These are phyloP conservation scores for Gibbula magus DNA, from an alignment of 2,888 invertebrate species.

Conservation along the genomic window DNA sequence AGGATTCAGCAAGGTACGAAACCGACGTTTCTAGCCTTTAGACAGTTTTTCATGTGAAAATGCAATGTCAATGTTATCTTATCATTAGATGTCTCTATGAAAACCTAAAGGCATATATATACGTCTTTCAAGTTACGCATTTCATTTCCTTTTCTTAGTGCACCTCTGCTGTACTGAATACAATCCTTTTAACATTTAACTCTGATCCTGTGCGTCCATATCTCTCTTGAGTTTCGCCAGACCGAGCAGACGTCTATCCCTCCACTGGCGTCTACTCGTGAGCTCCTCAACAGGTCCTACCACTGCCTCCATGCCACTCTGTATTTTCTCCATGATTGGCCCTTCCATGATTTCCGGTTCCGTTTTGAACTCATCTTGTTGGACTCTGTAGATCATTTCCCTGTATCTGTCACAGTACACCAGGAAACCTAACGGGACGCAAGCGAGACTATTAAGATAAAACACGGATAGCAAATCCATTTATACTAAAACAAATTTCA, in stretches of 20 bases:
- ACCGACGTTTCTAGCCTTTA: no score
- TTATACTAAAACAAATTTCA: no score
- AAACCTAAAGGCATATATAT: no score
- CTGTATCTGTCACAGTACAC: constrained; percentile 66
- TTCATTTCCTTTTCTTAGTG: no score
- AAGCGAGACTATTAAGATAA: no score
- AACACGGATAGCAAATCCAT: no score
- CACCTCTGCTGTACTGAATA: no score
- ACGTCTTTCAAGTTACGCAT: no score
- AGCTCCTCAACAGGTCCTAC: constrained; percentile 63
- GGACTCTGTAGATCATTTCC: constrained; percentile 60
- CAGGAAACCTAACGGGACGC: constrained; percentile 51
- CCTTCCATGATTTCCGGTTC: constrained; percentile 55
- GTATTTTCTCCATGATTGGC: constrained; percentile 52
- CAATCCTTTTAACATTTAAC: constrained; percentile 11
- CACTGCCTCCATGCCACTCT: constrained; percentile 45
- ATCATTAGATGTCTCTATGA: no score
- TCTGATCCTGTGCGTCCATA: constrained; percentile 39
- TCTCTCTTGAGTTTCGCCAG: constrained; percentile 68
- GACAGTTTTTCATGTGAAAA: no score
- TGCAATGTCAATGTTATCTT: no score
- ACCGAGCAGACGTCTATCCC: constrained; percentile 68
- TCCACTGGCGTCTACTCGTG: constrained; percentile 63
- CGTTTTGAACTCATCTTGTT: constrained; percentile 52
- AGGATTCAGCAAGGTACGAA: no score